These are phyloP conservation scores for Goniozus legneri DNA, from an alignment of 1,140 invertebrate species.

Conservation along the genomic window DNA sequence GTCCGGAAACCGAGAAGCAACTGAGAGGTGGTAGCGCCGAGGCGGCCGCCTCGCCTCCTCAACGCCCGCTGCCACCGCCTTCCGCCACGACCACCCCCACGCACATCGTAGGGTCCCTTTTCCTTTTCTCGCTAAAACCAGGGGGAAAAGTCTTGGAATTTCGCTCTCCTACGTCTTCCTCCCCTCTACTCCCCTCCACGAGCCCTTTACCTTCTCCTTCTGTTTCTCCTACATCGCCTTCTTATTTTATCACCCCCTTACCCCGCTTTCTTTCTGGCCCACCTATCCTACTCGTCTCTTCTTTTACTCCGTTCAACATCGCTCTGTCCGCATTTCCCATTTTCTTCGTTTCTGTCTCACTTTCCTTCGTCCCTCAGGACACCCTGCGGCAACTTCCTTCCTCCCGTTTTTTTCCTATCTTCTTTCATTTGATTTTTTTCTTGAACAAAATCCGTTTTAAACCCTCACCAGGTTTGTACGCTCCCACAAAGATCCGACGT, in stretches of 20 bases:
- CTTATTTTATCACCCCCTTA: not conserved
- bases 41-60: constrained; percentile 16
- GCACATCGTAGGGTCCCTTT: not conserved
- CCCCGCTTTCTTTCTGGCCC: too few species aligned
- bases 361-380: not conserved
- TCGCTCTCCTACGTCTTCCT: constrained; percentile 6
- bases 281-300: too few species aligned
- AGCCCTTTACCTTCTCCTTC: not conserved
- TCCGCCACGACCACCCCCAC: constrained; percentile 7
- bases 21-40: constrained; percentile 27
- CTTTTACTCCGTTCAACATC: not conserved
- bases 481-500: too few species aligned
- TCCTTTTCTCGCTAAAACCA: not conserved
- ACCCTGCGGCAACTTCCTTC: not conserved
- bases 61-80: constrained; percentile 21
- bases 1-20: constrained; percentile 29
- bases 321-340: not conserved
- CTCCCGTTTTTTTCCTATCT: not conserved
- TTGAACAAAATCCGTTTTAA: too few species aligned
- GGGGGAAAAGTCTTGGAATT: not conserved
- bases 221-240: not conserved
- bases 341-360: not conserved
- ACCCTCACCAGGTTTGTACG: too few species aligned
- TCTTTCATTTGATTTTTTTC: too few species aligned
- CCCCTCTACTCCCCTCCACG: not conserved